A percentile compares a stretch with the other conserved stretches of the same genome.
Conservation (phyloP, 2,888 invertebrate species). For the Ectropis crepuscularia region DNA sequence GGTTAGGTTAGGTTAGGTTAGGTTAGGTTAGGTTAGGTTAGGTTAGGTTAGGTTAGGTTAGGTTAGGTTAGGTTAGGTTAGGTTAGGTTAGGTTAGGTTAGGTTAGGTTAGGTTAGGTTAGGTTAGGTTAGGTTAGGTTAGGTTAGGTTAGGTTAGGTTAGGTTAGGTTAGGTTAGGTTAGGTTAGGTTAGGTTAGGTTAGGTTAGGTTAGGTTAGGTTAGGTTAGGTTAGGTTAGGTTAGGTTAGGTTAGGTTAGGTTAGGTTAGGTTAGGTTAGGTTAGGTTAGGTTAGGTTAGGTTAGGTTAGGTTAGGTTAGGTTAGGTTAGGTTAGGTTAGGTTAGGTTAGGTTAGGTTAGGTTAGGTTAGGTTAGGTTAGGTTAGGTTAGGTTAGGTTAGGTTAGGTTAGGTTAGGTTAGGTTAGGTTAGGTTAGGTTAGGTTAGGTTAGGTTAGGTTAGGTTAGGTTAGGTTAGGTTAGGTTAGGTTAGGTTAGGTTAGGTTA, state of each 20-base stretch:
- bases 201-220: constrained; percentile 33
- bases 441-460: constrained; percentile 18
- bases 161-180: constrained; percentile 30
- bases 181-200: constrained; percentile 32
- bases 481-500: constrained; percentile 30
- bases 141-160: constrained; percentile 14
- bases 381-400: constrained; percentile 31
- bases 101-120: constrained; percentile 33
- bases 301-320: constrained; percentile 30
- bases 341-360: constrained; percentile 28
- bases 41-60: constrained; percentile 17
- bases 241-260: constrained; percentile 28
- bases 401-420: constrained; percentile 28
- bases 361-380: constrained; percentile 25
- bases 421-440: constrained; percentile 22
- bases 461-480: constrained; percentile 10
- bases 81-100: constrained; percentile 32
- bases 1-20: constrained; percentile 37
- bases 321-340: constrained; percentile 31
- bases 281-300: constrained; percentile 31
- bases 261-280: constrained; percentile 30
- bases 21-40: constrained; percentile 31
- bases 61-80: constrained; percentile 21
- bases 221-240: constrained; percentile 27
- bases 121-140: constrained; percentile 23